Evolutionary conservation across 2,113 vertebrate genomes (phyloP), one percentile per base, ranked within the genome.

Genomic region (Cygnus atratus): DNA sequence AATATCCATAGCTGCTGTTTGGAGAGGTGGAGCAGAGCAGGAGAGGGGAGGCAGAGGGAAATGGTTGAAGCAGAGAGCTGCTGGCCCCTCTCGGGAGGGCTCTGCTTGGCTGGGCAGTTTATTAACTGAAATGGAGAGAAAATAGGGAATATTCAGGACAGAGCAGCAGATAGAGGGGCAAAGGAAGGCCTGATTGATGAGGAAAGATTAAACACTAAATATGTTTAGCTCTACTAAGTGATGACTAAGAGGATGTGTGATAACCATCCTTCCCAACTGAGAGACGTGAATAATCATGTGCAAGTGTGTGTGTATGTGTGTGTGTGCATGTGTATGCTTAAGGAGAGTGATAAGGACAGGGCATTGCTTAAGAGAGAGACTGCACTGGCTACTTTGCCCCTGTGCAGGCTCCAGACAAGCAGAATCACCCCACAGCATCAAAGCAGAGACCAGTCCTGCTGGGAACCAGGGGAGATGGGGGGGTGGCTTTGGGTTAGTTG

Each of bases 191-290:
- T 90, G 90, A 52, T 72, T 93, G 94, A 95, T 84, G 87, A 94
- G 55, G 41, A 57, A 52, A 94, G 67, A 92, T 92, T 84, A 95
- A 65, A 35, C 31, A 72, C 52, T 88, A 93, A 96, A 87, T 96
- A 72, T 91, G 87, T 95, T 96, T 97, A 96, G 76, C 82, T 94
- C 95, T 71, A 67, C 58, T 95, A 95, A 95, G 85, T 90, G 92
- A 90, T 96, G 92, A 96, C 91, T 94, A 96, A 97, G 87, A 91
- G 68, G n/a, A 73, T 7, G 46, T 59, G 44, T 89, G 93, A 94
- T 96, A 97, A 80, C 79, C 76, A 50, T 87, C 82, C 82, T 90
- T 95, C 62, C 63, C 63, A 77, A 87, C 67, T 41, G 66, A 94
- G 63, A 95, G 61, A 52, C 55, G 39, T 52, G 82, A 81, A 86